Conservation (phyloP, 2,113 vertebrate species). For the Saccopteryx leptura region DNA sequence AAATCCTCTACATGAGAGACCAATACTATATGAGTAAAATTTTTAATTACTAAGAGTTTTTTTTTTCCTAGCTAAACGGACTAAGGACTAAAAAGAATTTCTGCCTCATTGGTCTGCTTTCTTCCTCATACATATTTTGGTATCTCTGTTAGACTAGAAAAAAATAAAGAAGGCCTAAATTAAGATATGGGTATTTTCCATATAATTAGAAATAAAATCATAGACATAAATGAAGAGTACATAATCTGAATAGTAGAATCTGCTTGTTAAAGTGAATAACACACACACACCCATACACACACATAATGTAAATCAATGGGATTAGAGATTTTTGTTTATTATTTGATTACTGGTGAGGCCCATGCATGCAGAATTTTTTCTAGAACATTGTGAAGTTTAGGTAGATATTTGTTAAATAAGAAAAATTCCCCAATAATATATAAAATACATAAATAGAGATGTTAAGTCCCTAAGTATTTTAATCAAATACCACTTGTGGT, state of each 20-base stretch:
- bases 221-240: not conserved
- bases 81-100: not conserved
- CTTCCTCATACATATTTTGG: not conserved
- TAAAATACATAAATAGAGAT: not conserved
- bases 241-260: not conserved
- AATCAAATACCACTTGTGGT: not conserved
- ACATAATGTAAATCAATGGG: not conserved
- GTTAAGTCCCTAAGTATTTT: not conserved
- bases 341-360: not conserved
- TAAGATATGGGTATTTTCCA: not conserved
- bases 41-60: not conserved
- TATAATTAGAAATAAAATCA: not conserved
- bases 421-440: not conserved
- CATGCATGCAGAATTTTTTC: not conserved
- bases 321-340: not conserved
- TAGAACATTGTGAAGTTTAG: not conserved
- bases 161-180: not conserved
- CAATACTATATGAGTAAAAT: not conserved
- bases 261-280: not conserved
- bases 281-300: not conserved
- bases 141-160: not conserved
- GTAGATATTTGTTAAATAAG: not conserved
- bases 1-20: not conserved
- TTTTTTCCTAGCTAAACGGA: not conserved
- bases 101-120: not conserved